Conservation (phyloP, 1,140 invertebrate genomes). For the Drosophila lowei region DNA sequence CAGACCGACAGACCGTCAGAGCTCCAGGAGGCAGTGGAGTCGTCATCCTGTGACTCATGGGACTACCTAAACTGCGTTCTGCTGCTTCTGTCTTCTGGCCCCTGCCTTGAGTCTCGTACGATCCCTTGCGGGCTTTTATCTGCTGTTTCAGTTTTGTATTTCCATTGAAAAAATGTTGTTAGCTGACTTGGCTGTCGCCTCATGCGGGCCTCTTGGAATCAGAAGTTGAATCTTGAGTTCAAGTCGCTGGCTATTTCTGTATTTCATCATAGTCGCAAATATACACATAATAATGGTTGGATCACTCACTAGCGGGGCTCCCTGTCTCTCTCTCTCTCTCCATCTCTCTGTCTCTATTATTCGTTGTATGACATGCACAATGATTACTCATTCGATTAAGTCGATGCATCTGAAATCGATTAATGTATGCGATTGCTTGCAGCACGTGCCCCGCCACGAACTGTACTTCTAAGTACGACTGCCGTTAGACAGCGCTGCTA, state of each 20-base stretch:
- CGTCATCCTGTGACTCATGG: slow-evolving; percentile 36
- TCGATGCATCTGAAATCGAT: slow-evolving; percentile 31
- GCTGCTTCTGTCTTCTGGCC: not conserved
- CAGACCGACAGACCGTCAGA: slow-evolving; percentile 28
- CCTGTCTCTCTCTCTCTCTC: not conserved
- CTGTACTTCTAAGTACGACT: slow-evolving; percentile 32
- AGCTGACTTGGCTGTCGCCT: slow-evolving; percentile 29
- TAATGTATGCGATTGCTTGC: slow-evolving; percentile 7
- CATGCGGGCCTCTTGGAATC: slow-evolving; percentile 65
- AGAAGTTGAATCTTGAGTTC: slow-evolving; percentile 52
- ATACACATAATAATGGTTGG: slow-evolving; percentile 20
- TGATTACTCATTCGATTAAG: slow-evolving; percentile 48
- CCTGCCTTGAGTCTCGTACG: not conserved
- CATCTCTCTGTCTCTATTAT: not conserved
- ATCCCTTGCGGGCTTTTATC: slow-evolving; percentile 46
- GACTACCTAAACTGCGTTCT: slow-evolving; percentile 30
- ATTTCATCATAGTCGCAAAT: slow-evolving; percentile 71
- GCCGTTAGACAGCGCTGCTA: slow-evolving; percentile 40
- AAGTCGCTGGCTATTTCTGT: slow-evolving; percentile 33
- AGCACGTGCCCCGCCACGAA: slow-evolving; percentile 43
- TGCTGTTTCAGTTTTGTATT: slow-evolving; percentile 59
- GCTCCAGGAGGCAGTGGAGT: slow-evolving; percentile 14
- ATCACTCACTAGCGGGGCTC: too few relatives aligned
- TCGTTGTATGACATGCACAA: slow-evolving; percentile 1
- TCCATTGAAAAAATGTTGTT: slow-evolving; percentile 61